These are phyloP conservation scores for Cercopithecus diana DNA, from an alignment of 2,797 vertebrate species.

Conservation along the genomic window DNA sequence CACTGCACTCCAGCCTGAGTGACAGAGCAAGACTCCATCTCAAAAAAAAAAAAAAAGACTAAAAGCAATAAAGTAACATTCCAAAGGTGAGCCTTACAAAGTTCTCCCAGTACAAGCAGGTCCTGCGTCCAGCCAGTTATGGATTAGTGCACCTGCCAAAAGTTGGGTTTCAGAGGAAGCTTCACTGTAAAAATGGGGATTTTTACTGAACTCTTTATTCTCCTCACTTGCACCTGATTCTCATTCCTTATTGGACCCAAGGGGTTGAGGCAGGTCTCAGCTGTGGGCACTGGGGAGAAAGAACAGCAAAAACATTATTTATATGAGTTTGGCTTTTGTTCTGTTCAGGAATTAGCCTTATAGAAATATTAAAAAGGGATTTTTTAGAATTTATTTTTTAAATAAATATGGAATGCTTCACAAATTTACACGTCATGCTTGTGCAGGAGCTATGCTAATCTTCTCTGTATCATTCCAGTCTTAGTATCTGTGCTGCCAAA, in stretches of 20 bases:
- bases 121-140: slow-evolving; percentile 74
- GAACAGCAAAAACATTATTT: slow-evolving; percentile 73
- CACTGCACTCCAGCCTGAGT: background rate
- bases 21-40: background rate
- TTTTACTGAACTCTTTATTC: slow-evolving; percentile 71
- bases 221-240: slow-evolving; percentile 70
- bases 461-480: background rate
- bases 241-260: slow-evolving; percentile 66
- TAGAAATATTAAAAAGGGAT: slow-evolving; percentile 77
- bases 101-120: slow-evolving; percentile 78
- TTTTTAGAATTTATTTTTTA: slow-evolving; percentile 60
- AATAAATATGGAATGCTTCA: background rate
- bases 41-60: background rate
- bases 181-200: slow-evolving; percentile 63
- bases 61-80: slow-evolving; percentile 61
- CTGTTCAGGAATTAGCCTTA: slow-evolving; percentile 70
- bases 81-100: slow-evolving; percentile 76
- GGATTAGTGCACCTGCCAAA: slow-evolving; percentile 81
- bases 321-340: slow-evolving; percentile 70
- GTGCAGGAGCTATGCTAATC: background rate
- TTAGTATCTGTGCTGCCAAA: background rate
- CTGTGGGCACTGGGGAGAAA: slow-evolving; percentile 74
- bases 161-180: slow-evolving; percentile 76
- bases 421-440: background rate
- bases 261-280: slow-evolving; percentile 75